Conservation (phyloP, 2,113 vertebrate genomes). For the Aptenodytes patagonicus region DNA sequence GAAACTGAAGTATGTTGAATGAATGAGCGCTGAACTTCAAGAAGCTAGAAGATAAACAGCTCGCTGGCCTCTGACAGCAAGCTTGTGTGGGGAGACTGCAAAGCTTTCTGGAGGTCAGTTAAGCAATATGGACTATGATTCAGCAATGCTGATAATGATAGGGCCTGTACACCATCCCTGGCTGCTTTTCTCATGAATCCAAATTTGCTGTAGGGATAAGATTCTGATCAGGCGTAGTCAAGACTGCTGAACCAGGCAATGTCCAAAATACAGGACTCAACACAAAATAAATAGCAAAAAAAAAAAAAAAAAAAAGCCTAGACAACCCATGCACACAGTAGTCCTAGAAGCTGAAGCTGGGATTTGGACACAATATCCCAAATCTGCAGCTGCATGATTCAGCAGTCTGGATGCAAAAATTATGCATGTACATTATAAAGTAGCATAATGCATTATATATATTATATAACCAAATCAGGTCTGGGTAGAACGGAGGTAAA, state of each 20-base stretch:
- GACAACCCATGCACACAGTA: not conserved
- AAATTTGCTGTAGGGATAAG: not conserved
- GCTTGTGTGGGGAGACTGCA: not conserved
- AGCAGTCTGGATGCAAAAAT: constrained; percentile 19
- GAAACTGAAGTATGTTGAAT: not conserved
- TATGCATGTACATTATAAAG: not conserved
- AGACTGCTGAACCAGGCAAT: not conserved
- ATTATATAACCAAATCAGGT: not conserved
- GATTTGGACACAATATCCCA: not conserved
- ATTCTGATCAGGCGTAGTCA: not conserved
- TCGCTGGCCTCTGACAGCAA: not conserved
- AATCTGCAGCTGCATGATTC: constrained; percentile 12
- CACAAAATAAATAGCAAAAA: not conserved
- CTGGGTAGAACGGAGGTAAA: not conserved
- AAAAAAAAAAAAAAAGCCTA: rapidly evolving
- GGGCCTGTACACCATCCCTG: not conserved
- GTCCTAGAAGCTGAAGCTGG: not conserved
- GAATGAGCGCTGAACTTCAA: not conserved
- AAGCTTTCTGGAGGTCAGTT: not conserved
- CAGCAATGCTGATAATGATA: not conserved
- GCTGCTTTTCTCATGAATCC: not conserved
- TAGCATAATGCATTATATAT: not conserved
- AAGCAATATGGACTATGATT: not conserved
- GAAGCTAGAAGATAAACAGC: not conserved
- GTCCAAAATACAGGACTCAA: not conserved